phyloP scores from a whole-genome alignment of 2,888 invertebrate species.

The Neocrepidodera transversa region DNA sequence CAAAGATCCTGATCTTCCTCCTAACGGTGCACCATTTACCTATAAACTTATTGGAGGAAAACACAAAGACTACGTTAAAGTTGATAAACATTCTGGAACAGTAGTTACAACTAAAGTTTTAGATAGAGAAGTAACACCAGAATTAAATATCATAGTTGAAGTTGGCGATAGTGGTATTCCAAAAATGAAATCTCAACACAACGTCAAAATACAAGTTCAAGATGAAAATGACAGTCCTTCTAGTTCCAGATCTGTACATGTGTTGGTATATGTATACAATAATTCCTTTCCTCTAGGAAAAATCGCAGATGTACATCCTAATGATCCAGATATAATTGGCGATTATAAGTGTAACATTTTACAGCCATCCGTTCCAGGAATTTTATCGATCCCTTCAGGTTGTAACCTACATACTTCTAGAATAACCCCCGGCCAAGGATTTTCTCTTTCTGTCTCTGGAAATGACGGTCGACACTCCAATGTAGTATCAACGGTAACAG shows the following conservation, averaged over 20 bases:
- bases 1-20: constrained; percentile 86
- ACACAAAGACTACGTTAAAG: constrained; percentile 76
- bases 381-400: constrained; percentile 74
- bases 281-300: constrained; percentile 78
- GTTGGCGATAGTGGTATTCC: constrained; percentile 90
- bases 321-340: constrained; percentile 89
- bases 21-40: constrained; percentile 89
- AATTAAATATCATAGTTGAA: constrained; percentile 78
- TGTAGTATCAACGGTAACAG: constrained; percentile 85
- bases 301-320: constrained; percentile 90
- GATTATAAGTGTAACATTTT: constrained; percentile 87
- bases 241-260: constrained; percentile 79
- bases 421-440: constrained; percentile 75
- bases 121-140: constrained; percentile 82
- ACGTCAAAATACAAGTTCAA: constrained; percentile 75
- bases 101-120: constrained; percentile 79
- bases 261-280: constrained; percentile 80
- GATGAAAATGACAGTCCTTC: constrained; percentile 95
- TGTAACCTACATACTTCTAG: constrained; percentile 82
- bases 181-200: constrained; percentile 81
- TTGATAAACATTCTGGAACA: constrained; percentile 82
- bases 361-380: constrained; percentile 66
- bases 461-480: constrained; percentile 89
- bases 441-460: constrained; percentile 81
- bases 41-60: constrained; percentile 81